Conservation (phyloP, 2,797 vertebrate genomes). For the Xerus rutilus region DNA sequence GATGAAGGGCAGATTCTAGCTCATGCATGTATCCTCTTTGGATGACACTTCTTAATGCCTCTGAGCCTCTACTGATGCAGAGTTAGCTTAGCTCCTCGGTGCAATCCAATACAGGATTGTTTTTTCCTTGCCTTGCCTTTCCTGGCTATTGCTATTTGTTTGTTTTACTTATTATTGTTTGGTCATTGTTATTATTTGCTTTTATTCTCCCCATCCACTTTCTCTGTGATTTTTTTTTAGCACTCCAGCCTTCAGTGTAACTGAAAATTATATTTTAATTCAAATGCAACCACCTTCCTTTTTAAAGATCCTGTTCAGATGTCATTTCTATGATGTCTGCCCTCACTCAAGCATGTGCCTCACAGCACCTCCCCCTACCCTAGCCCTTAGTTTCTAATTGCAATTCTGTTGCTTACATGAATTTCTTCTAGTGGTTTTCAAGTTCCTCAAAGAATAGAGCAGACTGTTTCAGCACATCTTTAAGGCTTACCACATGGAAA, state of each 20-base stretch:
- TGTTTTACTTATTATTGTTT: not conserved
- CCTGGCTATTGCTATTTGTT: not conserved
- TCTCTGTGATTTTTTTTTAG: not conserved
- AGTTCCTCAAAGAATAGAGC: not conserved
- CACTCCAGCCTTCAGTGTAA: not conserved
- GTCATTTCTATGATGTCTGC: not conserved
- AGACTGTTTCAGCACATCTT: not conserved
- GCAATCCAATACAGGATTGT: not conserved
- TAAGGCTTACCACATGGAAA: not conserved
- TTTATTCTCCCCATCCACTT: not conserved
- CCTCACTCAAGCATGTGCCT: no score
- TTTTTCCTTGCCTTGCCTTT: not conserved
- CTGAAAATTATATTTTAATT: not conserved
- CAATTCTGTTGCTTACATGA: not conserved
- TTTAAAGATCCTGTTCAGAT: not conserved
- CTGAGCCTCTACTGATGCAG: not conserved
- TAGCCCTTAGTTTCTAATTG: not conserved
- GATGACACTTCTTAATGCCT: not conserved
- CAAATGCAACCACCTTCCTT: no score
- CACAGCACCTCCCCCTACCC: no score
- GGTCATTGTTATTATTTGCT: not conserved
- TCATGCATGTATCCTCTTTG: not conserved
- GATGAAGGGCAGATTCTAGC: not conserved
- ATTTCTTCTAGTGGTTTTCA: not conserved
- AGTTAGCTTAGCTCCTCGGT: not conserved